Evolutionary conservation across 2,797 vertebrate species (phyloP).

Genomic region (Coendou prehensilis): DNA sequence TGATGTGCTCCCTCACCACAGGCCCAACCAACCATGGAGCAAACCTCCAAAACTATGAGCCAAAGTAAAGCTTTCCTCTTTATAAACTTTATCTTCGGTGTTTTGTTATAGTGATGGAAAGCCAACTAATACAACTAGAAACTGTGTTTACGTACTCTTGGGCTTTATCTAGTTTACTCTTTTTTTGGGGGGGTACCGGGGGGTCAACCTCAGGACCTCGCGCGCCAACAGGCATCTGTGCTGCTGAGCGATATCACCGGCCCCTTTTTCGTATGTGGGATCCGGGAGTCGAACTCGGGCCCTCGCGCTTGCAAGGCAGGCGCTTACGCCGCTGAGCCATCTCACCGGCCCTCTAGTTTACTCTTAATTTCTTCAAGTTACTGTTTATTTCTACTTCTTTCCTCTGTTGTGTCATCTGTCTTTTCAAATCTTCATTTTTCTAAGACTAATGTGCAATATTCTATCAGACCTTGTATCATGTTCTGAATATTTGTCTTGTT

Average conservation of each 20-base stretch:
- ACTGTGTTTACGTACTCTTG: neutral
- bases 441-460: neutral
- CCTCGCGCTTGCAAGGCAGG: too few relatives aligned
- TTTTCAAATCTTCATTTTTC: neutral
- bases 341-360: neutral
- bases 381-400: neutral
- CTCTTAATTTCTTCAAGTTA: slow-evolving; percentile 12
- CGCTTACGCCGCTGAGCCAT: too few relatives aligned
- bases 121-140: neutral
- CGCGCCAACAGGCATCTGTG: too few relatives aligned
- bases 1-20: too few relatives aligned
- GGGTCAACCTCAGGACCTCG: too few relatives aligned
- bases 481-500: neutral
- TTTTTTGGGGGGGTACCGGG: neutral
- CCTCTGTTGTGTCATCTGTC: neutral
- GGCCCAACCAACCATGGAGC: neutral
- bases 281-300: too few relatives aligned
- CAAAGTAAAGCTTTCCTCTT: neutral
- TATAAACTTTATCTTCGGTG: neutral
- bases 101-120: neutral
- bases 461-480: neutral
- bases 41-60: neutral
- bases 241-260: too few relatives aligned
- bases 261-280: too few relatives aligned
- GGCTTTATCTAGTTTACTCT: neutral